Percentiles rank a stretch among this genome's conserved stretches.
Conservation (phyloP, 1,140 invertebrate genomes). For the Pygmarrhopalites habei region DNA sequence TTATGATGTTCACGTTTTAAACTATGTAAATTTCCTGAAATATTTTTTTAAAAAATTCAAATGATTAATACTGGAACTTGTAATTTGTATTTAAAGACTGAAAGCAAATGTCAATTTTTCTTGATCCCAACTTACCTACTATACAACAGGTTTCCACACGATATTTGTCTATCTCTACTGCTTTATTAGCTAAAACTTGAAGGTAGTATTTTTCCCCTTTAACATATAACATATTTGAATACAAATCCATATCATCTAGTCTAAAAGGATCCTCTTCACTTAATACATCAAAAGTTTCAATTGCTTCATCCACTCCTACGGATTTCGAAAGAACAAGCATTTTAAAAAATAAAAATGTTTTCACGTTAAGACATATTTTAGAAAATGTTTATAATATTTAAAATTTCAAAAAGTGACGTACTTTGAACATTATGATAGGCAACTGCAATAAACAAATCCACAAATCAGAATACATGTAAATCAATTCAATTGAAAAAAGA, state of each 20-base stretch:
- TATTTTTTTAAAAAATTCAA: conserved; percentile 15
- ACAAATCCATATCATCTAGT: conserved; percentile 91
- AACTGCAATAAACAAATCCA: too few relatives aligned
- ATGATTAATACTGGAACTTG: too few relatives aligned
- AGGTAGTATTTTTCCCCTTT: conserved; percentile 88
- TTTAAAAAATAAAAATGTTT: conserved; percentile 22
- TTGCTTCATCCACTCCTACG: conserved; percentile 82
- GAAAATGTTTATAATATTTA: too few relatives aligned
- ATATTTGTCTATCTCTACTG: conserved; percentile 92
- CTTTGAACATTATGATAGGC: conserved; percentile 87
- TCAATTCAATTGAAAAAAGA: too few relatives aligned
- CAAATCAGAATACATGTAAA: too few relatives aligned
- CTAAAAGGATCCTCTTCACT: conserved; percentile 82
- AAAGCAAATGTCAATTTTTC: conserved; percentile 13
- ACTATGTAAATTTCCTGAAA: conserved; percentile 94
- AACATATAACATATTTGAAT: conserved; percentile 92
- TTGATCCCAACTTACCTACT: conserved; percentile 62
- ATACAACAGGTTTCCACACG: conserved; percentile 96
- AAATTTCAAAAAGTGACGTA: conserved; percentile 42
- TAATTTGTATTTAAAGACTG: conserved; percentile 2
- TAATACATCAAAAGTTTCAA: conserved; percentile 72
- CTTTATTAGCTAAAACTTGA: conserved; percentile 84
- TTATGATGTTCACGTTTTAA: conserved; percentile 92
- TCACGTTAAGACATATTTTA: not conserved
- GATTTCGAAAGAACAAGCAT: conserved; percentile 44